A percentile compares a stretch with the other conserved stretches of the same genome.
Evolutionary conservation across 1,140 invertebrate species (phyloP).

Genomic region (Apis dorsata): DNA sequence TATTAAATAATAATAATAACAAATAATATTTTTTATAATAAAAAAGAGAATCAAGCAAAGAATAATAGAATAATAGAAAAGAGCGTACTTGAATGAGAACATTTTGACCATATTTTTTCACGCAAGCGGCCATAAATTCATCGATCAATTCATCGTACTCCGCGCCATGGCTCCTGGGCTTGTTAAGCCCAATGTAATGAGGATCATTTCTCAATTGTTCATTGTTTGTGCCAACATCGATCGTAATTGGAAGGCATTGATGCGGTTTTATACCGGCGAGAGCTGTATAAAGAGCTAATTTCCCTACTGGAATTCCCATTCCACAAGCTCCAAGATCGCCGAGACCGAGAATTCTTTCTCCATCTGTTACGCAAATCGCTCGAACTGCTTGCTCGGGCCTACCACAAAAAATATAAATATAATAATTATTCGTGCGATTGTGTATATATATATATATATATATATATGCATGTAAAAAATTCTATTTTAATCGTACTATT

Average conservation of each 20-base stretch:
- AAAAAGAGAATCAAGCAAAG: too few relatives aligned
- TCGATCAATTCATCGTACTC: conserved; percentile 98
- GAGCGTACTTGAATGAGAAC: conserved; percentile 87
- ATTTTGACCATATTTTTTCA: conserved; percentile 94
- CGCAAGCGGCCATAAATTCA: conserved; percentile 98
- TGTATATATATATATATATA: too few relatives aligned
- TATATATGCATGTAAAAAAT: too few relatives aligned
- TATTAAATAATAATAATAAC: too few relatives aligned
- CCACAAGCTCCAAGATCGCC: conserved; percentile 97
- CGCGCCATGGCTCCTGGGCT: conserved; percentile 90
- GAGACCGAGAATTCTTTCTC: conserved; percentile 95
- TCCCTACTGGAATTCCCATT: conserved; percentile 98
- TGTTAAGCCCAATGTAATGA: conserved; percentile 95
- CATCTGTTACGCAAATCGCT: conserved; percentile 97
- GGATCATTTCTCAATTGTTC: conserved; percentile 94
- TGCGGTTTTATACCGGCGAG: conserved; percentile 96
- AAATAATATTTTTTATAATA: too few relatives aligned
- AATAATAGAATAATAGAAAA: background rate
- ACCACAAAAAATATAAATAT: background rate
- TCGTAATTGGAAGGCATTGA: conserved; percentile 93
- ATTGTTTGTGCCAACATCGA: conserved; percentile 97
- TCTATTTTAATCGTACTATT: too few relatives aligned
- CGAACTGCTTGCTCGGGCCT: conserved; percentile 96
- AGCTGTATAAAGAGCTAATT: conserved; percentile 95
- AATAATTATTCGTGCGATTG: too few relatives aligned